Base-by-base conservation (phyloP, 2,888 invertebrate species). In the Macrosiphum euphorbiae region DNA sequence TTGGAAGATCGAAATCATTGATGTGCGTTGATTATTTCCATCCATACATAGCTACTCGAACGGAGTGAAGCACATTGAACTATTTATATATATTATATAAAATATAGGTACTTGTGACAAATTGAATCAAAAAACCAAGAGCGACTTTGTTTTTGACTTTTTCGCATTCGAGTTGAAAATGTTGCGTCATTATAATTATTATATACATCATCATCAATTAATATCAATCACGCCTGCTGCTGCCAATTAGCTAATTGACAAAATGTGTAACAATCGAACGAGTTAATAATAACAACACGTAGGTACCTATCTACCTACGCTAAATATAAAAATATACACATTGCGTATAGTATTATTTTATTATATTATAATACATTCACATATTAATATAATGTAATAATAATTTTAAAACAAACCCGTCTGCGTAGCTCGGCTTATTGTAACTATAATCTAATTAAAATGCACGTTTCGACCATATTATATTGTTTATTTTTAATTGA, bases 401-500 rank as follows among this genome's bases (percentile, higher is more conserved):
- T 50, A 50, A 50, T 87, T 28, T 87, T n/a, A 50, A 50, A 50
- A 87, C 50, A 20, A 50, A 87, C 50, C 50, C 87, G 35, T 8
- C 11, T 67, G 35, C 16, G n/a, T n/a, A n/a, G n/a, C n/a, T 67
- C 35, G 35, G 67, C 35, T n/a, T n/a, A n/a, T n/a, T 35, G 67
- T 67, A 35, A 20, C n/a, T 16, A 35, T 67, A 44, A 44, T 61
- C 89, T 61, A 89, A 89, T 89, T 58, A 20, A 28, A 88, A 90
- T 20, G 7, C 20, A 16, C 10, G 47, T 26, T 61, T n/a, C 47
- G 20, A 47, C 24, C 47, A 20, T 13, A 10, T 47, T 13, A 10
- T 47, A 67, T 90, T 90, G 47, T 90, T 52, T 90, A 28, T 90
- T 90, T 47, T 90, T 90, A 90, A 47, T 61, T 67, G n/a, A 47